These are phyloP conservation scores for Anolis carolinensis DNA, from an alignment of 2,113 vertebrate genomes.

Conservation along the genomic window DNA sequence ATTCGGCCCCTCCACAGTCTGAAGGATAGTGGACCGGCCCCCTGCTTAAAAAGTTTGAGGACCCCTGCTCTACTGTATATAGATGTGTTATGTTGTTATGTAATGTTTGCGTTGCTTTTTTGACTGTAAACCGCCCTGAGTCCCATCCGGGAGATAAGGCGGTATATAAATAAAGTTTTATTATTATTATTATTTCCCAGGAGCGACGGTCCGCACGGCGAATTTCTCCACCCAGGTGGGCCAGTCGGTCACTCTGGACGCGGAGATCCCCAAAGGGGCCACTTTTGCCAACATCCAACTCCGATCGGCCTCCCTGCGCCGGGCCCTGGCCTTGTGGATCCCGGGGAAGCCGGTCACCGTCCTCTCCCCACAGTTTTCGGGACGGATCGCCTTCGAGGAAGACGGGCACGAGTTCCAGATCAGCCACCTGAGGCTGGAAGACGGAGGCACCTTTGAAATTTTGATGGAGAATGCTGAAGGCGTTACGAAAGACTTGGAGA, in stretches of 20 bases:
- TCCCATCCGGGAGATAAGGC: too few species aligned
- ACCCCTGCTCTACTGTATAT: too few species aligned
- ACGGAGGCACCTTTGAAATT: neutral
- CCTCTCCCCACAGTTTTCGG: fast-evolving
- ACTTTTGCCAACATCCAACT: neutral
- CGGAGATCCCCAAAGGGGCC: neutral
- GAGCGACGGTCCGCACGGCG: neutral
- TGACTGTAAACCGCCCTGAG: too few species aligned
- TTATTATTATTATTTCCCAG: too few species aligned
- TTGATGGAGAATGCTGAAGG: fast-evolving
- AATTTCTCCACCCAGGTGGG: neutral
- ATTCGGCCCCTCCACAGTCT: too few species aligned
- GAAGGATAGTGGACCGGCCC: too few species aligned
- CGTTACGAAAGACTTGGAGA: fast-evolving
- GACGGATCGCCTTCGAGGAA: neutral
- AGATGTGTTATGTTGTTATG: too few species aligned
- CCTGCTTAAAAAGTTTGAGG: too few species aligned
- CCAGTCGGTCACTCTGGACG: fast-evolving
- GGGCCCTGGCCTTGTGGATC: fast-evolving
- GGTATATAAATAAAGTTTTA: too few species aligned
- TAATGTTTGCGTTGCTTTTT: too few species aligned
- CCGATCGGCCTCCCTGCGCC: fast-evolving
- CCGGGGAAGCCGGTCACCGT: fast-evolving
- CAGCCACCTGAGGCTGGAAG: neutral
- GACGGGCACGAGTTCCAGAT: neutral